phyloP scores from a whole-genome alignment of 2,797 vertebrate genomes.

The Clamator glandarius region DNA sequence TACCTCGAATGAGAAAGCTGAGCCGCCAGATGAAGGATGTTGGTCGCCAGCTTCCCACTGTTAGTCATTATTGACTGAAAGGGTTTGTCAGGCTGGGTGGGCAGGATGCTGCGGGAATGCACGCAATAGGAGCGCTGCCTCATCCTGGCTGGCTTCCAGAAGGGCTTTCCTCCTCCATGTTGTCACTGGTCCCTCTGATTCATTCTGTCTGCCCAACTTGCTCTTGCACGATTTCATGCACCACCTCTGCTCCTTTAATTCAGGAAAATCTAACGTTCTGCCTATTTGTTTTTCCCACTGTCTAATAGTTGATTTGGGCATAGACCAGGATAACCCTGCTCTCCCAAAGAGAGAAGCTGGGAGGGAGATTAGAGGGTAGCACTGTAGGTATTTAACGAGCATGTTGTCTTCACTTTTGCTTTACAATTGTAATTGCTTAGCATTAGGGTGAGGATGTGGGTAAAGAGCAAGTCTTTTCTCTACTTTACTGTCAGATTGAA shows the following conservation, averaged over 20 bases:
- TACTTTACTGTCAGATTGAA: not conserved
- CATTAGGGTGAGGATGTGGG: not conserved
- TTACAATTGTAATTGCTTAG: not conserved
- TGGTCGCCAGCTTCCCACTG: not conserved
- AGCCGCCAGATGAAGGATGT: not conserved
- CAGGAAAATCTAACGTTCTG: not conserved
- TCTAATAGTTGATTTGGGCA: not conserved
- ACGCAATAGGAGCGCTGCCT: not conserved
- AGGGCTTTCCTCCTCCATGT: slow-evolving; percentile 64
- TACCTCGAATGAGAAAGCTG: not conserved
- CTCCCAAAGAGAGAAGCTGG: not conserved
- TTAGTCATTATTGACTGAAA: not conserved
- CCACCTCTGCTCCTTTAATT: not conserved
- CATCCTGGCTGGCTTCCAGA: not conserved
- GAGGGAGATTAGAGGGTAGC: not conserved
- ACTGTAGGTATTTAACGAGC: not conserved
- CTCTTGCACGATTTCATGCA: not conserved
- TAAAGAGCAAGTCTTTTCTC: not conserved
- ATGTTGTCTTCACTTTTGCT: not conserved
- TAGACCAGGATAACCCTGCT: not conserved
- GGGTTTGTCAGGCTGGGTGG: slow-evolving; percentile 7
- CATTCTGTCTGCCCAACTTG: not conserved
- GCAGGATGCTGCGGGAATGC: slow-evolving; percentile 13
- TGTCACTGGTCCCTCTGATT: slow-evolving; percentile 42
- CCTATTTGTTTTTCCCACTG: not conserved